Evolutionary conservation across 2,888 invertebrate species (phyloP), one percentile per base, ranked within the genome.

Genomic region (Andrena marginata): DNA sequence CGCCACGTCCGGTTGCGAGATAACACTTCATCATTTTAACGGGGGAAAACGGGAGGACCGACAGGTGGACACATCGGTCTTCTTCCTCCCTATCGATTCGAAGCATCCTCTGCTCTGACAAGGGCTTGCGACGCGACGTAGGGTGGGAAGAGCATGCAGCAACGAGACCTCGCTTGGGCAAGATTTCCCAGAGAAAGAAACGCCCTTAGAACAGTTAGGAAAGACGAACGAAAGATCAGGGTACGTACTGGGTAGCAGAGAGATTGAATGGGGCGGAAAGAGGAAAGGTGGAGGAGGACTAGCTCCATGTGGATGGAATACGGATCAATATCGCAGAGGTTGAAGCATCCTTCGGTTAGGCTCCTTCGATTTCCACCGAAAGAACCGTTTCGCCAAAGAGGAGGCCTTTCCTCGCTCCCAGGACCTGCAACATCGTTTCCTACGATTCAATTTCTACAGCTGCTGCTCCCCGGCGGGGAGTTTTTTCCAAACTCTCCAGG

Each of bases 251-350:
- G 48, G 64, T 29, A 20, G 42, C 33, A 72, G 70, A 48, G 73
- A 65, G 29, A 51, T 54, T 64, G 74, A 78, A 69, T 76, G 29
- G 82, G 63, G 54, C 48, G 63, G 76, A 16, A 77, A 80, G 85
- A 79, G 87, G 75, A 80, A 79, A 84, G 80, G 71, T 67, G 83
- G 68, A 59, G 82, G 86, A 90, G 86, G 79, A 88, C 85, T 81
- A 77, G 87, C 85, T 88, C 87, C 77, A 86, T 82, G 90, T 85
- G 89, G 85, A 89, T 87, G 87, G 87, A 90, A 89, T 87, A 87
- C 89, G 92, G 92, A 92, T 91, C 92, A 91, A 92, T 92, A 91
- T 91, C 90, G 87, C 85, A 70, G 82, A 86, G 80, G 89, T 80
- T 86, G 87, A 83, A 88, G 88, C 88, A 90, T 86, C 85, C 83